Base-by-base conservation (phyloP, 2,888 invertebrate species). In the Dasypogon diadema region DNA sequence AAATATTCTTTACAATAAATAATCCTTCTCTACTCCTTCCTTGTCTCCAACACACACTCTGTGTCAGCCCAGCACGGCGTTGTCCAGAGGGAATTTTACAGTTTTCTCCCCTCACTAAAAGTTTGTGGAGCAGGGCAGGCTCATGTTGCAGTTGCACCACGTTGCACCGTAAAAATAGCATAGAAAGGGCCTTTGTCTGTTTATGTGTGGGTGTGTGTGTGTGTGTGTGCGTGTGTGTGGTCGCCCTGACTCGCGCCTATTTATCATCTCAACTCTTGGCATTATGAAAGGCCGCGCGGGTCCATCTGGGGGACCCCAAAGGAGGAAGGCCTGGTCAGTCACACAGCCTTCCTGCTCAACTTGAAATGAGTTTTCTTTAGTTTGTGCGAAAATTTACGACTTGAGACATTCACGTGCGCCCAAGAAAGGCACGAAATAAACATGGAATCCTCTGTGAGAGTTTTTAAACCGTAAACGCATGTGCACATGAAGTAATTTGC, bases 401-500 rank as follows among this genome's bases (percentile, higher is more conserved):
- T 58, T 46, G 46, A 70, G 37, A 60, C 37, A 60, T 60, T 60
- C 60, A 60, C 60, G 60, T 60, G 60, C 21, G 37, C 60, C 4
- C 3, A 26, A 46, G 26, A 16, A 4, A 6, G 37, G 21, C 63
- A 55, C 42, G 18, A 26, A 37, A 63, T 37, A 65, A 24, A 30
- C 65, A 46, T 30, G 16, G 24, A 10, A 54, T 16, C 54, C 54
- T 54, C 46, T 42, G 8, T n/a, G 18, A 42, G 54, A 54, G 54
- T 54, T 48, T n/a, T 54, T 56, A 56, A 55, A 37, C 22, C 73
- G 56, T 51, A 56, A 58, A 74, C 74, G 74, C 74, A 74, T 74
- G 74, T 18, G 74, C 74, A 46, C 46, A 55, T 56, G 34, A 60
- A 78, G 79, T 80, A 80, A 80, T 80, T 80, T 80, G 79, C 79